Conservation (phyloP, 2,797 vertebrate genomes). For the Octomys mimax region DNA sequence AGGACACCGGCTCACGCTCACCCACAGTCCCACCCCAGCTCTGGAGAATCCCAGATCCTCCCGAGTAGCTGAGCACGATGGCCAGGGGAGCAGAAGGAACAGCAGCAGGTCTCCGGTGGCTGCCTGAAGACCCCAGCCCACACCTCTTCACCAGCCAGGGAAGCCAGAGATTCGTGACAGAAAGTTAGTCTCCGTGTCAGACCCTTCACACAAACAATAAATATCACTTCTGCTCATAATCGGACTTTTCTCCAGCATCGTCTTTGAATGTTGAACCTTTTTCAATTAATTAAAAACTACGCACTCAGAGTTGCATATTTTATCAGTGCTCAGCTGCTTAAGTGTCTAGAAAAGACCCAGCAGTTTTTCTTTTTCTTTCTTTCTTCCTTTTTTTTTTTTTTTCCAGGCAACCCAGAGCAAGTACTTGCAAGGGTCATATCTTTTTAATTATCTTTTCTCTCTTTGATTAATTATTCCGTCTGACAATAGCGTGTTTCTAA, state of each 20-base stretch:
- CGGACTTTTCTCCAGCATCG: constrained; percentile 91
- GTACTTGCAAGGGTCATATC: constrained; percentile 99
- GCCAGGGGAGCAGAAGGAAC: accelerated
- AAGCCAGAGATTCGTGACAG: constrained; percentile 87
- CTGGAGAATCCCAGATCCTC: accelerated
- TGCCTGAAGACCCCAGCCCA: constrained; percentile 75
- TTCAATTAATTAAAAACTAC: constrained; percentile 98
- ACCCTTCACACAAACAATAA: constrained; percentile 93
- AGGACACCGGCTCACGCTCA: neutral
- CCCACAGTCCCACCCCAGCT: neutral
- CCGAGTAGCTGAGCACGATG: accelerated
- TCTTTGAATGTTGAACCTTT: constrained; percentile 95
- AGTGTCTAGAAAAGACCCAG: constrained; percentile 93
- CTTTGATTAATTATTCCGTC: constrained; percentile 99
- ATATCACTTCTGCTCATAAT: constrained; percentile 93
- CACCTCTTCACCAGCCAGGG: constrained; percentile 71
- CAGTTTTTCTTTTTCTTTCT: constrained; percentile 90
- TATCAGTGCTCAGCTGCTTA: constrained; percentile 95
- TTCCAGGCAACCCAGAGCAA: constrained; percentile 96
- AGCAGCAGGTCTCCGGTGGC: constrained; percentile 12
- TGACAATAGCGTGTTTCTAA: constrained; percentile 99
- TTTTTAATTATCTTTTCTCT: constrained; percentile 99
- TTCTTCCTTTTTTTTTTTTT: constrained; percentile 87
- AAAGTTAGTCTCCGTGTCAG: constrained; percentile 91
- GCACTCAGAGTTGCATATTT: constrained; percentile 94